Conservation (phyloP, 2,888 invertebrate species). For the Pollenia amentaria region DNA sequence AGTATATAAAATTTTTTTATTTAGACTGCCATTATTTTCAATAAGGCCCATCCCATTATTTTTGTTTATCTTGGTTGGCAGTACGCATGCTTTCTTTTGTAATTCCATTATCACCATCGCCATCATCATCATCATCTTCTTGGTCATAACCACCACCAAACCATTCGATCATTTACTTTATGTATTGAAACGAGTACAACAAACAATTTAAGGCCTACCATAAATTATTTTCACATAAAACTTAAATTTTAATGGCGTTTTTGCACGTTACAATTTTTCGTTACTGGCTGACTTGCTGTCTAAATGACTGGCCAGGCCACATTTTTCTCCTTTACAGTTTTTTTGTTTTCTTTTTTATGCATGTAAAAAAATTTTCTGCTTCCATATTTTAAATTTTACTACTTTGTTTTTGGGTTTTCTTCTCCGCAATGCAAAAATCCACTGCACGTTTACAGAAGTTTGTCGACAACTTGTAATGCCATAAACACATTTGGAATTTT, state of each 20-base stretch:
- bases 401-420: constrained; percentile 5
- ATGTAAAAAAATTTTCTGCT: constrained; percentile 36
- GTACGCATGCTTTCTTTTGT: constrained; percentile 66
- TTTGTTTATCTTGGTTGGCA: constrained; percentile 26
- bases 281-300: constrained; percentile 24
- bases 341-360: constrained; percentile 21
- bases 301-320: constrained; percentile 43
- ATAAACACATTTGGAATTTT: constrained; percentile 71
- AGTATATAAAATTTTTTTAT: background rate
- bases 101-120: constrained; percentile 28
- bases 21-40: constrained; percentile 48
- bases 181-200: background rate
- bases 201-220: constrained; percentile 63
- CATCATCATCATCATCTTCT: constrained; percentile 10
- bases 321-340: constrained; percentile 47
- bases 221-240: constrained; percentile 68
- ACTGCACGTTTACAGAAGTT: constrained; percentile 64
- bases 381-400: constrained; percentile 55
- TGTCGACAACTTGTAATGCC: constrained; percentile 73
- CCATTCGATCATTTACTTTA: constrained; percentile 21
- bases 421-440: constrained; percentile 19
- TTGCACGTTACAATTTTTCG: constrained; percentile 68
- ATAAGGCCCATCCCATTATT: constrained; percentile 63
- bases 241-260: constrained; percentile 71
- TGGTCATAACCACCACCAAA: constrained; percentile 35